Evolutionary conservation across 2,797 vertebrate species (phyloP).

Genomic region (Melanogrammus aeglefinus): DNA sequence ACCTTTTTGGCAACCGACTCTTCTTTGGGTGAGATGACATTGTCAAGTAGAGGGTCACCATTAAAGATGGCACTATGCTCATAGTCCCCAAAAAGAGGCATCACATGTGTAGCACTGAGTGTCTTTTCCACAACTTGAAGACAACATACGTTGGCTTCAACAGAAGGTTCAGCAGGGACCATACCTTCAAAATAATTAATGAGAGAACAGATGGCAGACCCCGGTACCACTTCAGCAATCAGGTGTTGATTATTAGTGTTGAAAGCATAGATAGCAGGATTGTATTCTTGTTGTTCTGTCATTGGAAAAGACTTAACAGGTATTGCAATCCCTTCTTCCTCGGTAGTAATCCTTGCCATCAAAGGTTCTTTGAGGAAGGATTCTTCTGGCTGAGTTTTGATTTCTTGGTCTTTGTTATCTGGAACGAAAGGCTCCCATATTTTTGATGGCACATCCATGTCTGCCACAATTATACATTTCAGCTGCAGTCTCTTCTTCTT

Average conservation of each 20-base stretch:
- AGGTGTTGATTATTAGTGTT: not conserved
- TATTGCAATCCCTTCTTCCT: not conserved
- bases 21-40: not conserved
- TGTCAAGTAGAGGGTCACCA: conserved; percentile 10
- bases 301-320: not conserved
- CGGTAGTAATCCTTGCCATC: not conserved
- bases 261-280: not conserved
- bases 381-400: not conserved
- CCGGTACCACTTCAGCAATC: conserved; percentile 1
- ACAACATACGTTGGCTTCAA: not conserved
- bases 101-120: not conserved
- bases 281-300: conserved; percentile 11
- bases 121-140: conserved; percentile 5
- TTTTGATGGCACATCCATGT: not conserved
- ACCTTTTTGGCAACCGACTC: conserved; percentile 10
- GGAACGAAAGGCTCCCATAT: not conserved
- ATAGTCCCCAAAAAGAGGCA: conserved; percentile 13
- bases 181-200: conserved; percentile 2
- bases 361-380: not conserved
- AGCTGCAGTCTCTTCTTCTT: not conserved
- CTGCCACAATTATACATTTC: not conserved
- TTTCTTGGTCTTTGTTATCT: not conserved
- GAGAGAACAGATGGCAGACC: conserved; percentile 22
- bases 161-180: not conserved
- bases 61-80: not conserved